Evolutionary conservation across 1,140 invertebrate species (phyloP).

Genomic region (Eriosoma lanigerum): DNA sequence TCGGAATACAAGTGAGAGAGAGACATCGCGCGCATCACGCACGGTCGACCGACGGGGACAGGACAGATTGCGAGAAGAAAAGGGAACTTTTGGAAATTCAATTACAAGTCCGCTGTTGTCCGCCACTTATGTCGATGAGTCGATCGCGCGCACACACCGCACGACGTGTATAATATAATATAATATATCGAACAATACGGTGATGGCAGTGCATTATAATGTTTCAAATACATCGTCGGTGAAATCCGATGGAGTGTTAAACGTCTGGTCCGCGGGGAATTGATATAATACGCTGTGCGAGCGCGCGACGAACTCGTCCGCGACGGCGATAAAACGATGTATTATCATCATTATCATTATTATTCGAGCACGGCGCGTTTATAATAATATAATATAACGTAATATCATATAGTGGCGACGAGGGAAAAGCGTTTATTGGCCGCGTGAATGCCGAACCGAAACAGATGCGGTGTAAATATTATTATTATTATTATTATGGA

Average conservation of each 20-base stretch:
- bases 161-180: background rate
- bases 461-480: background rate
- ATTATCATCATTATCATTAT: no score
- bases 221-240: constrained; percentile 7
- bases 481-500: no score
- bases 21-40: background rate
- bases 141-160: background rate
- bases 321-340: background rate
- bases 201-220: constrained; percentile 1
- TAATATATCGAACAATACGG: no score
- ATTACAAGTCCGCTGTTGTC: constrained; percentile 42
- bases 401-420: background rate
- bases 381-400: constrained; percentile 7
- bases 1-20: no score
- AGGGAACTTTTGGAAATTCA: constrained; percentile 39
- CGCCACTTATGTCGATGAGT: constrained; percentile 48
- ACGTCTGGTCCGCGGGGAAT: constrained; percentile 41
- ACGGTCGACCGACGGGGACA: no score
- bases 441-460: constrained; percentile 1
- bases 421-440: constrained; percentile 37
- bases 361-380: no score
- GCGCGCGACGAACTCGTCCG: background rate
- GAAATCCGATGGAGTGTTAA: constrained; percentile 48
- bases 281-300: constrained; percentile 1
- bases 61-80: background rate